Percentiles rank a stretch among this genome's conserved stretches.
Evolutionary conservation across 2,888 invertebrate species (phyloP).

Genomic region (Dryobotodes eremita): DNA sequence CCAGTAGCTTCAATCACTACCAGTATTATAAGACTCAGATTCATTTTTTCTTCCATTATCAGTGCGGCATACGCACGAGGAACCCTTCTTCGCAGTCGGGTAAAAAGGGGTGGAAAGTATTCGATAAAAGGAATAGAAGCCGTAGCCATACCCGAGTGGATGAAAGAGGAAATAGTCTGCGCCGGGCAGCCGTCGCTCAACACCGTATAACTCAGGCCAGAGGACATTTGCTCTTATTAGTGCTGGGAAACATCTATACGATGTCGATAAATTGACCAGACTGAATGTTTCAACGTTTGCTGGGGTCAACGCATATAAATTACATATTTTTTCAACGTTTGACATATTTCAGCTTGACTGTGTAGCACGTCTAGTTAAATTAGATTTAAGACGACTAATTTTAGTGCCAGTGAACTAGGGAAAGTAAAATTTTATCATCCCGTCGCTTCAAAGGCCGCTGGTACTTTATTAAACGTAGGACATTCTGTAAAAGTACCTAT

Average conservation of each 20-base stretch:
- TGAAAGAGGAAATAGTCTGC: constrained; percentile 66
- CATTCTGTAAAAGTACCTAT: constrained; percentile 22
- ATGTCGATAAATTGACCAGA: constrained; percentile 57
- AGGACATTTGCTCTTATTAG: constrained; percentile 63
- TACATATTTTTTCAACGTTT: constrained; percentile 11
- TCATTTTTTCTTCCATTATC: background rate
- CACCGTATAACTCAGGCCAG: constrained; percentile 67
- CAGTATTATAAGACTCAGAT: background rate
- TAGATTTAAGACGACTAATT: constrained; percentile 31
- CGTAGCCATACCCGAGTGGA: constrained; percentile 48
- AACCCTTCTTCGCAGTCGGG: background rate
- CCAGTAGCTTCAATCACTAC: background rate
- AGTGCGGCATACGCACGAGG: background rate
- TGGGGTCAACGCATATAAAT: constrained; percentile 15
- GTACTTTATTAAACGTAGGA: constrained; percentile 37
- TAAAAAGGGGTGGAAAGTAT: constrained; percentile 42
- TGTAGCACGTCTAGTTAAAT: constrained; percentile 32
- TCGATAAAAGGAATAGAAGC: constrained; percentile 61
- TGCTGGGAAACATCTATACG: constrained; percentile 52
- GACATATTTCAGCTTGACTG: constrained; percentile 13
- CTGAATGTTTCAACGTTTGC: constrained; percentile 16
- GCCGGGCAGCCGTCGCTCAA: constrained; percentile 69
- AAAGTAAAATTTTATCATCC: constrained; percentile 6
- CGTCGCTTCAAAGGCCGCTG: constrained; percentile 10
- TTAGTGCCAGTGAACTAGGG: constrained; percentile 28